Evolutionary conservation across 1,140 invertebrate species (phyloP), one percentile per base, ranked within the genome.

Genomic region (Macrocentrus cingulum): DNA sequence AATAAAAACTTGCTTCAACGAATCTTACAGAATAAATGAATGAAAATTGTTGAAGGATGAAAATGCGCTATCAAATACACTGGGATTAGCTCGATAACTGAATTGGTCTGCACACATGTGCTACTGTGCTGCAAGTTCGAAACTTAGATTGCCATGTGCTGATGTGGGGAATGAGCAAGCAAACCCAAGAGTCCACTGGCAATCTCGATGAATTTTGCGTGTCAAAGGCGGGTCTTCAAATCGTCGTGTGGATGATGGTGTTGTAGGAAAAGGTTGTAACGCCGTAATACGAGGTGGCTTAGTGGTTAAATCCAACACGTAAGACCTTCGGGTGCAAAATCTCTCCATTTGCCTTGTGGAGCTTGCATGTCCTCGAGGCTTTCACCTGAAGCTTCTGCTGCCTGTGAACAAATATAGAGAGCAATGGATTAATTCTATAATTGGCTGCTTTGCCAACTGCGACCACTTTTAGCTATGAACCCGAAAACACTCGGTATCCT

Each of bases 361-460:
- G 25, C n/a, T n/a, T n/a, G 48, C 2, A 13, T 46, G 15, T 49
- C 58, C 45, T 58, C 58, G 23, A 19, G 36, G 16, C 23, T 15
- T 44, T 59, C 41, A 53, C 45, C 44, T 42, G 42, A 19, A 19
- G 13, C 13, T 13, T 29, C 41, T 46, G 34, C 34, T 3, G 3
- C 15, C 19, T 37, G 37, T 39, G 22, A 37, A 36, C 20, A 41
- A 51, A 44, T 49, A 58, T 56, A 61, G 64, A 54, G 46, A 58
- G 61, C 65, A 67, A 70, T 69, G 67, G 66, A 69, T 71, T 69
- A 69, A 69, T 65, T 69, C 67, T 66, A 65, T 71, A 68, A 69
- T 71, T 71, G 64, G 60, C 54, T 65, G 64, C 49, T 62, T 45
- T 46, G 59, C 62, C 9, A 70, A 68, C 66, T 19, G 29, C 6